Conservation (phyloP, 2,888 invertebrate species). For the Sesamia inferens region DNA sequence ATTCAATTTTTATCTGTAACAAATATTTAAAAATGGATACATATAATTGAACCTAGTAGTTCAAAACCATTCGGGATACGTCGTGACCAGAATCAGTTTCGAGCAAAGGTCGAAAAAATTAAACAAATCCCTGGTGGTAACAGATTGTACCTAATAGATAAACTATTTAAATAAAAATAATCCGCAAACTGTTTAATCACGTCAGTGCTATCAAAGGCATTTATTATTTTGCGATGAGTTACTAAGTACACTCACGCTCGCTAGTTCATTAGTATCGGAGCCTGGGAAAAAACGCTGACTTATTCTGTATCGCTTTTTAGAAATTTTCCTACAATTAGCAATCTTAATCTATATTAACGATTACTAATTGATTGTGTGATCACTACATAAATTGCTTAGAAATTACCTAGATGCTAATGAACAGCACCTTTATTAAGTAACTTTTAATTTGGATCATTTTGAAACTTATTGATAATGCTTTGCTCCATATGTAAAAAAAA, state of each 20-base stretch:
- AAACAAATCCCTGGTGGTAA: background rate
- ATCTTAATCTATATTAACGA: background rate
- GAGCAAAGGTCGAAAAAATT: background rate
- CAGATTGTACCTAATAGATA: background rate
- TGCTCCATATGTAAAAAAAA: too few relatives aligned
- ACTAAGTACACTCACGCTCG: conserved; percentile 12
- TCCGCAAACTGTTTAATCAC: conserved; percentile 3
- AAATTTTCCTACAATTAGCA: background rate
- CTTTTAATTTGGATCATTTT: too few relatives aligned
- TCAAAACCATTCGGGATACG: background rate
- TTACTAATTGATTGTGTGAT: background rate
- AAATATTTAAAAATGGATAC: background rate
- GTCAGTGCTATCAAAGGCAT: conserved; percentile 16
- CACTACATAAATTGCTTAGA: too few relatives aligned
- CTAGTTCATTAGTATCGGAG: conserved; percentile 17
- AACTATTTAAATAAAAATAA: conserved; percentile 18
- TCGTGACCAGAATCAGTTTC: background rate
- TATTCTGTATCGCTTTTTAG: background rate
- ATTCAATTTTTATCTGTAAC: conserved; percentile 7
- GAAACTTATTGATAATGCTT: too few relatives aligned
- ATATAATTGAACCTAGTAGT: background rate
- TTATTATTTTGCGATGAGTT: conserved; percentile 24
- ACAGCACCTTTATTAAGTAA: too few relatives aligned
- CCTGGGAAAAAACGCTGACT: conserved; percentile 16
- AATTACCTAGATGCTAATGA: background rate